These are phyloP conservation scores for Chironomus striatipennis DNA, from an alignment of 1,140 invertebrate species.

Conservation along the genomic window DNA sequence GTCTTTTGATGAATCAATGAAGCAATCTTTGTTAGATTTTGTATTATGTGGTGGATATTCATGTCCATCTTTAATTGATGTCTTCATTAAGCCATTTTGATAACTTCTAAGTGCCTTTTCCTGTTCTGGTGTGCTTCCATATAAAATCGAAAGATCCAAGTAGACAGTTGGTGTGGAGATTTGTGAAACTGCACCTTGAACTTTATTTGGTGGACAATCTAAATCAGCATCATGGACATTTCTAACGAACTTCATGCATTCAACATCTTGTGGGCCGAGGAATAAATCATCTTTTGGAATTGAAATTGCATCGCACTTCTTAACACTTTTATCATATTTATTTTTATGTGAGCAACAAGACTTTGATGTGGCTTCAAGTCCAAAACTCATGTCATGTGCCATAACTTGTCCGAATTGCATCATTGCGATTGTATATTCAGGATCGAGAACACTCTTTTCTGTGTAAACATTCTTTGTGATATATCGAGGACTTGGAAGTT, in stretches of 20 bases:
- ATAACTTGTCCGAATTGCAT: conserved; percentile 86
- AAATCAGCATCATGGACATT: conserved; percentile 61
- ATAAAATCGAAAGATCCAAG: conserved; percentile 76
- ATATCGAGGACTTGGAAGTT: conserved; percentile 59
- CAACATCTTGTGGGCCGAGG: conserved; percentile 55
- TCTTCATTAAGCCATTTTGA: conserved; percentile 54
- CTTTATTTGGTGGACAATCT: conserved; percentile 49
- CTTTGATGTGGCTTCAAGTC: conserved; percentile 61
- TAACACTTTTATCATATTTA: conserved; percentile 52
- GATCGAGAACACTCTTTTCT: conserved; percentile 56
- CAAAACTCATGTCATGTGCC: conserved; percentile 76
- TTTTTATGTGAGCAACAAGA: conserved; percentile 58
- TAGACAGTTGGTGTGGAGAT: conserved; percentile 72
- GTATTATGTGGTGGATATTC: conserved; percentile 58
- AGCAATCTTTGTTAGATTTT: conserved; percentile 56
- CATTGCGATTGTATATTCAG: conserved; percentile 59
- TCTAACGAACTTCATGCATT: conserved; percentile 79
- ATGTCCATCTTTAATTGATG: conserved; percentile 49
- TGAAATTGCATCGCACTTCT: conserved; percentile 55
- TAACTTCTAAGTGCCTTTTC: conserved; percentile 53
- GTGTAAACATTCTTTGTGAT: conserved; percentile 60
- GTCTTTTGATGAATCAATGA: conserved; percentile 47
- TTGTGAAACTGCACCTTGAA: conserved; percentile 62
- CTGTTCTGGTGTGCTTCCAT: conserved; percentile 61
- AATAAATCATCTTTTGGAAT: conserved; percentile 75